phyloP scores from a whole-genome alignment of 2,888 invertebrate species.

The Pristionchus mayeri region DNA sequence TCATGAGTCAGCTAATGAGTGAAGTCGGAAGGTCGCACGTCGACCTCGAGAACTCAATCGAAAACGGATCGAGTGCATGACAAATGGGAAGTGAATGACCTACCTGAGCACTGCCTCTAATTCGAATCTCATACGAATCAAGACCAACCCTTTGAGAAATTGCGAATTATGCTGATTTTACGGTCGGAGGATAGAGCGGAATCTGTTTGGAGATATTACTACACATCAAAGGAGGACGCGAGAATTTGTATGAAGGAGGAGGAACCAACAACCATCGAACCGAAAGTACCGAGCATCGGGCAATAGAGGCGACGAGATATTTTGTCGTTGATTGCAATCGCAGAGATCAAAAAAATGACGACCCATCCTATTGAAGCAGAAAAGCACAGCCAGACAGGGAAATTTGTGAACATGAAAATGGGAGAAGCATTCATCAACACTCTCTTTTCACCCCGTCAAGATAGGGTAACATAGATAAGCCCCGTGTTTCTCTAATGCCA shows the following conservation, averaged over 20 bases:
- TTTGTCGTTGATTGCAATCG: too few relatives aligned
- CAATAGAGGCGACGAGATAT: background rate
- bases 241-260: background rate
- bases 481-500: background rate
- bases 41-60: too few relatives aligned
- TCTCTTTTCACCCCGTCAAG: background rate
- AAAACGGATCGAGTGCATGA: background rate
- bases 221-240: background rate
- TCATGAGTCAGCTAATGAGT: too few relatives aligned
- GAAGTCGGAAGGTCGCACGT: background rate
- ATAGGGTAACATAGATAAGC: conserved; percentile 1
- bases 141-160: background rate
- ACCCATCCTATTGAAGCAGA: background rate
- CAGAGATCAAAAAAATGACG: too few relatives aligned
- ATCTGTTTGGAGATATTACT: conserved; percentile 6
- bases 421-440: background rate
- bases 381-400: background rate
- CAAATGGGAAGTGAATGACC: background rate
- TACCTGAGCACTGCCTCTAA: background rate
- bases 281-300: background rate
- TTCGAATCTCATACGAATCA: background rate
- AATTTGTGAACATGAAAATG: background rate
- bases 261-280: background rate
- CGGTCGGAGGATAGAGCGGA: background rate
- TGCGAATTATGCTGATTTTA: conserved; percentile 20